These are phyloP conservation scores for Colostygia pectinataria DNA, from an alignment of 2,888 invertebrate genomes.

Conservation along the genomic window DNA sequence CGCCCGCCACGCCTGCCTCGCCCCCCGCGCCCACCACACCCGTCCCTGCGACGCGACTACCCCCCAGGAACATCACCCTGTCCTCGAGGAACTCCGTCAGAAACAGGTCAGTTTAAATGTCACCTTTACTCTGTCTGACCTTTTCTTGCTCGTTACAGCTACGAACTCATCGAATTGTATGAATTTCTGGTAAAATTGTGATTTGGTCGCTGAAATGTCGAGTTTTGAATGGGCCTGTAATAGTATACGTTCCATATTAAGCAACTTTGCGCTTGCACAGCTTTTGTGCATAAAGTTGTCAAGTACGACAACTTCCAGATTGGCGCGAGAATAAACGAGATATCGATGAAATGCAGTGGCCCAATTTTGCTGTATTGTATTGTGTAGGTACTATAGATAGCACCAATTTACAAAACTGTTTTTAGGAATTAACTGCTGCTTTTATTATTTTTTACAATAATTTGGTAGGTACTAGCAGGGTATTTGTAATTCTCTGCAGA, in stretches of 20 bases:
- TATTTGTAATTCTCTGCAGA: too few relatives aligned
- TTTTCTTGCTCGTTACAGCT: slow-evolving; percentile 5
- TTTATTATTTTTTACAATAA: too few relatives aligned
- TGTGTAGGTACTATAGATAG: slow-evolving; percentile 24
- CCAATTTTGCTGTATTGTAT: slow-evolving; percentile 42
- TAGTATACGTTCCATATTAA: slow-evolving; percentile 39
- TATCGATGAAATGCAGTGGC: slow-evolving; percentile 46
- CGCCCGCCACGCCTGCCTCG: slow-evolving; percentile 66
- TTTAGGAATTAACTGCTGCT: too few relatives aligned
- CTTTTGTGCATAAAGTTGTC: slow-evolving; percentile 54
- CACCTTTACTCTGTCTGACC: slow-evolving; percentile 15
- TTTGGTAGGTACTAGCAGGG: too few relatives aligned
- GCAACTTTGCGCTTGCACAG: slow-evolving; percentile 44
- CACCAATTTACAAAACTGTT: too few relatives aligned
- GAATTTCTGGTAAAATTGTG: slow-evolving; percentile 11
- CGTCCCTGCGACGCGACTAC: slow-evolving; percentile 74
- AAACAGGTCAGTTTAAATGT: slow-evolving; percentile 69
- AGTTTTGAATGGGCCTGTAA: slow-evolving; percentile 19
- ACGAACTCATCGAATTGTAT: background rate
- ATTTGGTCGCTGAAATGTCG: slow-evolving; percentile 20
- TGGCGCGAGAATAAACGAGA: slow-evolving; percentile 43
- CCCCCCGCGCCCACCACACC: slow-evolving; percentile 80
- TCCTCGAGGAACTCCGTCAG: slow-evolving; percentile 70
- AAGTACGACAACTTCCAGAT: slow-evolving; percentile 55
- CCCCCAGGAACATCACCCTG: too few relatives aligned